A percentile compares a stretch with the other conserved stretches of the same genome.
Conservation (phyloP, 2,113 vertebrate genomes). For the Tinamus guttatus region DNA sequence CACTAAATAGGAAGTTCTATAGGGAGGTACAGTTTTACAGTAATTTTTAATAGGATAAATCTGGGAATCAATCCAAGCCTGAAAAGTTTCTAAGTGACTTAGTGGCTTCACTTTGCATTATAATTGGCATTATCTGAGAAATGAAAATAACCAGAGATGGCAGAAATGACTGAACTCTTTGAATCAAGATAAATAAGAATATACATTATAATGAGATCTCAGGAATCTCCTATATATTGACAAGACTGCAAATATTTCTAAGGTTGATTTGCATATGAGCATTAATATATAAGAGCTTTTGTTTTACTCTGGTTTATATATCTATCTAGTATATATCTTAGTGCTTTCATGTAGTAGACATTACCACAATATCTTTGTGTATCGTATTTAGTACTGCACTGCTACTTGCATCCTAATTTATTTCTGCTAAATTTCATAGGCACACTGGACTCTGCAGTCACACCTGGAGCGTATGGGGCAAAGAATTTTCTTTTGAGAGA, state of each 20-base stretch:
- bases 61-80: not conserved
- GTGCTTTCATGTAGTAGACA: not conserved
- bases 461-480: slow-evolving; percentile 82
- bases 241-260: not conserved
- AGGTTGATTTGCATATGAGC: not conserved
- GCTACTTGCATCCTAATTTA: not conserved
- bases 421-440: slow-evolving; percentile 72
- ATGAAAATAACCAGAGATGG: not conserved
- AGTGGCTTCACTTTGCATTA: not conserved
- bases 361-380: not conserved
- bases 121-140: not conserved
- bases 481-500: slow-evolving; percentile 94
- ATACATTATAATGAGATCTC: not conserved
- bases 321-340: not conserved
- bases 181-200: not conserved
- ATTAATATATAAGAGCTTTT: not conserved
- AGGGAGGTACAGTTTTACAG: not conserved
- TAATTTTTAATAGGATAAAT: not conserved
- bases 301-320: not conserved
- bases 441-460: slow-evolving; percentile 93
- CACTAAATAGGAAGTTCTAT: not conserved
- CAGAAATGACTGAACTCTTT: not conserved
- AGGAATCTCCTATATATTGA: not conserved
- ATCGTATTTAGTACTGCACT: not conserved
- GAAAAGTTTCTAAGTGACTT: not conserved